Conservation (phyloP, 1,140 invertebrate species). For the Uloborus diversus region DNA sequence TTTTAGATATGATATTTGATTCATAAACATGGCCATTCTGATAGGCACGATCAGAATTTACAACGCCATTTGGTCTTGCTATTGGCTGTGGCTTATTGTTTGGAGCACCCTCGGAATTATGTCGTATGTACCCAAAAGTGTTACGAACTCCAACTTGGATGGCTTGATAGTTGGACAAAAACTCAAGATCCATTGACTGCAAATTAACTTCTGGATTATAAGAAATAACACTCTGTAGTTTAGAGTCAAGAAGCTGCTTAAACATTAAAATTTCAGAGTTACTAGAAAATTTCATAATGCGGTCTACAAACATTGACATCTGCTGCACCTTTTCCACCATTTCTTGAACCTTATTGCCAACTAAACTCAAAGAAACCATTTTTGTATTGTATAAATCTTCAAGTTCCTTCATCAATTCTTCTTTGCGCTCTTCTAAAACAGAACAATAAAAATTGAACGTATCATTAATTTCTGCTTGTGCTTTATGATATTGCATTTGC, state of each 20-base stretch:
- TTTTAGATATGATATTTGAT: slow-evolving; percentile 79
- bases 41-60: slow-evolving; percentile 49
- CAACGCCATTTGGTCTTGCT: slow-evolving; percentile 76
- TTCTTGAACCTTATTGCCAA: slow-evolving; percentile 92
- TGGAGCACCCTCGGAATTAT: slow-evolving; percentile 68
- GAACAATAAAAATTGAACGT: slow-evolving; percentile 95
- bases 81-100: slow-evolving; percentile 73
- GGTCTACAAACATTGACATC: slow-evolving; percentile 92
- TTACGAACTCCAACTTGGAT: slow-evolving; percentile 90
- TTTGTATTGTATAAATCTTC: slow-evolving; percentile 92
- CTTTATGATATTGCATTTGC: slow-evolving; percentile 92
- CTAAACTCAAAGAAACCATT: slow-evolving; percentile 83
- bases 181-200: slow-evolving; percentile 89
- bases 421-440: slow-evolving; percentile 93
- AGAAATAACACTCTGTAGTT: slow-evolving; percentile 83
- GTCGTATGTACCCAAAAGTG: slow-evolving; percentile 89
- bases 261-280: slow-evolving; percentile 92
- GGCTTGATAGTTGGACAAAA: slow-evolving; percentile 95
- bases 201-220: slow-evolving; percentile 82
- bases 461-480: slow-evolving; percentile 90
- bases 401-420: slow-evolving; percentile 91
- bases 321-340: slow-evolving; percentile 92
- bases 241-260: slow-evolving; percentile 90
- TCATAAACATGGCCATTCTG: slow-evolving; percentile 71
- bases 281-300: slow-evolving; percentile 86